Evolutionary conservation across 2,113 vertebrate genomes (phyloP).

Genomic region (Tachysurus fulvidraco): DNA sequence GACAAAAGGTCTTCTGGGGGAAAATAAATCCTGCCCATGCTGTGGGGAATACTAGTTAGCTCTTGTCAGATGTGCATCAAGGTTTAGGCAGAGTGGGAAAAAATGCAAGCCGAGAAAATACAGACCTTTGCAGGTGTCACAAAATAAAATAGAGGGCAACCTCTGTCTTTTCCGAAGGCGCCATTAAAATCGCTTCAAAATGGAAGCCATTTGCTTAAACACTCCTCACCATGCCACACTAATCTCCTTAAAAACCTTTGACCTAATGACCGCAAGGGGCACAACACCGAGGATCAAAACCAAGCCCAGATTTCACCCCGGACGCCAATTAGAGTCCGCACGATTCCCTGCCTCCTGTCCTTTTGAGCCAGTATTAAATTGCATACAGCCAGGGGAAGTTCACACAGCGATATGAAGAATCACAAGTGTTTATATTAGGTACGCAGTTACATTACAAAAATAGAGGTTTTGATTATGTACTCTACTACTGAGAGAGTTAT

Average conservation of each 20-base stretch:
- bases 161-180: conserved; percentile 56
- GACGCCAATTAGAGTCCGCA: conserved; percentile 69
- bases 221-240: conserved; percentile 54
- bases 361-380: conserved; percentile 12
- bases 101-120: neutral
- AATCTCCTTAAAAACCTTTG: conserved; percentile 62
- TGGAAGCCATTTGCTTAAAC: conserved; percentile 58
- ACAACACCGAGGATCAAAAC: conserved; percentile 69
- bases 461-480: neutral
- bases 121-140: neutral
- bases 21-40: conserved; percentile 18
- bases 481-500: conserved; percentile 20
- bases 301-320: conserved; percentile 60
- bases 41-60: conserved; percentile 1
- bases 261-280: conserved; percentile 66
- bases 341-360: conserved; percentile 32
- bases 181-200: conserved; percentile 61
- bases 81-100: neutral
- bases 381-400: conserved; percentile 5
- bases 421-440: neutral
- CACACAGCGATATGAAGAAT: neutral
- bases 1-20: conserved; percentile 36
- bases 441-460: conserved; percentile 5
- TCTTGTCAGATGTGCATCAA: neutral
- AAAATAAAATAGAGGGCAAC: conserved; percentile 58